phyloP scores from a whole-genome alignment of 2,888 invertebrate genomes.

The Troilus luridus region DNA sequence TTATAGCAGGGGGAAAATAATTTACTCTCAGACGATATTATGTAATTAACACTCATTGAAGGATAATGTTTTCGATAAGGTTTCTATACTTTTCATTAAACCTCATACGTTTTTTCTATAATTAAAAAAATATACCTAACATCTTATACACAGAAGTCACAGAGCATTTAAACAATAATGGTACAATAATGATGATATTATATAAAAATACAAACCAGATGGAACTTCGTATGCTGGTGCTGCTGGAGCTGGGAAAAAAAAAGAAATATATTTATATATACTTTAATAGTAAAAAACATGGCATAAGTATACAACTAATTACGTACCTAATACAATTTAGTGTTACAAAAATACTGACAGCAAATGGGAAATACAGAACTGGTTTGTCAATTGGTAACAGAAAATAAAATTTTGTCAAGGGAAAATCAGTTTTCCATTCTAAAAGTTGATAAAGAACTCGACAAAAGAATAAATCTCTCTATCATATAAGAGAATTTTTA shows the following conservation, averaged over 20 bases:
- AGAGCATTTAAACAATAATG: not conserved
- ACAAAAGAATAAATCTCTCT: too few relatives aligned
- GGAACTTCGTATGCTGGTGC: slow-evolving; percentile 27
- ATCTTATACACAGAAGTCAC: not conserved
- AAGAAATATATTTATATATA: not conserved
- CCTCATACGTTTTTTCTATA: not conserved
- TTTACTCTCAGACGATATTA: not conserved
- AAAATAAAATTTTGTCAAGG: too few relatives aligned
- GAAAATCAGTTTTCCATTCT: too few relatives aligned
- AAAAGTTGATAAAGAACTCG: too few relatives aligned
- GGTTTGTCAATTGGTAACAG: too few relatives aligned
- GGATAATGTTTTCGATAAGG: not conserved
- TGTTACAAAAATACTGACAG: too few relatives aligned
- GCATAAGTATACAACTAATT: too few relatives aligned
- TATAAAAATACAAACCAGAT: not conserved
- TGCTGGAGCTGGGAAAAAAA: not conserved
- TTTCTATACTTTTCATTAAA: not conserved
- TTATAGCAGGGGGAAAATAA: not conserved
- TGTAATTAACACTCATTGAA: not conserved
- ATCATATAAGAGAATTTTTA: too few relatives aligned
- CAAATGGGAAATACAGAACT: too few relatives aligned
- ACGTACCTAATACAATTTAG: too few relatives aligned
- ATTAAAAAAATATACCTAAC: not conserved
- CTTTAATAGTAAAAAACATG: too few relatives aligned
- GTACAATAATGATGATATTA: not conserved